These are phyloP conservation scores for Macaca mulatta DNA, from an alignment of 2,113 vertebrate species.

Conservation along the genomic window DNA sequence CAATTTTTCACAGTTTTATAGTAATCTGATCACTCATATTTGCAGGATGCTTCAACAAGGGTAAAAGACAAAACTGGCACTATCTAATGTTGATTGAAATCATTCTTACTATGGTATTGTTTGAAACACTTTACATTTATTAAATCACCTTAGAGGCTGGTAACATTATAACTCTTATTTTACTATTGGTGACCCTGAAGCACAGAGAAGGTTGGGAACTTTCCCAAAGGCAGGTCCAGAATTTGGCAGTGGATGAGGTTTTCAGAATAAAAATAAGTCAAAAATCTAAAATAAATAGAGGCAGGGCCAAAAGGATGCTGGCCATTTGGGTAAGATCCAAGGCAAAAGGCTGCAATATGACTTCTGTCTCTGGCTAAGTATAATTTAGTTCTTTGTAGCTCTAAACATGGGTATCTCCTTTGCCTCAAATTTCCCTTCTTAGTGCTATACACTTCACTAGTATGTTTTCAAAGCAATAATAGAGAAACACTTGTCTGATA, in stretches of 20 bases:
- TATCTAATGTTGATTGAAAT: not conserved
- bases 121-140: not conserved
- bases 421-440: not conserved
- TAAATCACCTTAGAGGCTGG: not conserved
- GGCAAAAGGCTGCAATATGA: no score
- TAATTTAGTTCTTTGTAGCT: not conserved
- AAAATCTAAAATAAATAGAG: not conserved
- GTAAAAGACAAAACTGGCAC: not conserved
- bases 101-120: not conserved
- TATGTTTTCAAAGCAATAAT: not conserved
- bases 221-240: not conserved
- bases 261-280: not conserved
- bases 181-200: not conserved
- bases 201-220: not conserved
- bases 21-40: not conserved
- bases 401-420: not conserved
- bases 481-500: not conserved
- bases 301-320: not conserved
- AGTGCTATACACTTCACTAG: not conserved
- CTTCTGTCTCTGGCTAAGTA: not conserved
- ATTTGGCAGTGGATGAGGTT: not conserved
- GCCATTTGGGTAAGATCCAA: not conserved
- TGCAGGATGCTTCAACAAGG: not conserved
- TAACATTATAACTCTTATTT: not conserved
- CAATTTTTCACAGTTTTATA: not conserved